phyloP scores from a whole-genome alignment of 2,888 invertebrate genomes.

The Anagyrus pseudococci region DNA sequence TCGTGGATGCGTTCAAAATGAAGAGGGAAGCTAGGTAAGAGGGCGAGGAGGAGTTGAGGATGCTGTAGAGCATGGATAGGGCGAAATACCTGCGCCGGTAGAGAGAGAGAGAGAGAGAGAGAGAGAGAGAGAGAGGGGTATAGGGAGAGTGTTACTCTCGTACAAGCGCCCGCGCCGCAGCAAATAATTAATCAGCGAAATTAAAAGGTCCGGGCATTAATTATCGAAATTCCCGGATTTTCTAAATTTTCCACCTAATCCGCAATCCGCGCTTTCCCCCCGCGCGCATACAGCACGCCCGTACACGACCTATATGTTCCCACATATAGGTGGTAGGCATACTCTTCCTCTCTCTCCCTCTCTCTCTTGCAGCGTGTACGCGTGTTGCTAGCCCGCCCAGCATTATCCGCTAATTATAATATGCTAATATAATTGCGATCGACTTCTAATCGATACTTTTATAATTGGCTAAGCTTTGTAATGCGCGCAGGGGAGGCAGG shows the following conservation, averaged over 20 bases:
- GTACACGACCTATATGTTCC: no score
- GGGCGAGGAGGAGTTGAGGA: no score
- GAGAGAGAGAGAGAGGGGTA: no score
- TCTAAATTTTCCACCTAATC: background rate
- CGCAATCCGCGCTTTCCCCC: conserved; percentile 14
- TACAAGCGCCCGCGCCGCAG: no score
- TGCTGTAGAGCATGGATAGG: no score
- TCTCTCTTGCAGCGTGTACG: background rate
- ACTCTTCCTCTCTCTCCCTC: background rate
- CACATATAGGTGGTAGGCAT: no score
- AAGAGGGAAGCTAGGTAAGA: no score
- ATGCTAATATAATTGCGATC: conserved; percentile 37
- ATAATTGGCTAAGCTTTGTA: conserved; percentile 36
- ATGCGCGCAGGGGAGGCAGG: conserved; percentile 5
- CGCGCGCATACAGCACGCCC: background rate
- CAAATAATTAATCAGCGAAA: no score
- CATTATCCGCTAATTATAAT: conserved; percentile 35
- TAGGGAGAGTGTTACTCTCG: no score
- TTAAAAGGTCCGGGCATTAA: background rate
- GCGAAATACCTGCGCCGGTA: no score
- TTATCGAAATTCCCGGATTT: background rate
- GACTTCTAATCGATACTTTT: conserved; percentile 39
- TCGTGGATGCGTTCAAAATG: no score
- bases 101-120: no score
- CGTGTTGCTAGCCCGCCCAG: background rate